Conservation (phyloP, 2,888 invertebrate species). For the Nomada lathburiana region DNA sequence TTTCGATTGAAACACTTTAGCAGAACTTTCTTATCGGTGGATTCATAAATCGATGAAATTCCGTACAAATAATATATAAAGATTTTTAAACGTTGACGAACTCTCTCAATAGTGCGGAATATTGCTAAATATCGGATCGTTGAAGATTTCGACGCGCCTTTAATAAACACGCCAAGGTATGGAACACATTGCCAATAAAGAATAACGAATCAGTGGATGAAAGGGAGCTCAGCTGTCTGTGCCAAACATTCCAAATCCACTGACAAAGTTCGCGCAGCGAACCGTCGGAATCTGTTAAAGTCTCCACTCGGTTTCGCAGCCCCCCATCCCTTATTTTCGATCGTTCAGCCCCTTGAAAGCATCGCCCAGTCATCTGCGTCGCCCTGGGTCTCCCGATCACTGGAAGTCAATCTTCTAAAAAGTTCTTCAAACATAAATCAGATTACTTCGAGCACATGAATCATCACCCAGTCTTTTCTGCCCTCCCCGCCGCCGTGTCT, state of each 20-base stretch:
- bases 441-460: slow-evolving; percentile 74
- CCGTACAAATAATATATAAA: too few relatives aligned
- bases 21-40: too few relatives aligned
- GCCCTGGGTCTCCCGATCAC: slow-evolving; percentile 45
- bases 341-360: slow-evolving; percentile 58
- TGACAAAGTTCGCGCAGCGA: slow-evolving; percentile 63
- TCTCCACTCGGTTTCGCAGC: slow-evolving; percentile 56
- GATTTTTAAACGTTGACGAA: too few relatives aligned
- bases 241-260: slow-evolving; percentile 52
- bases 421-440: slow-evolving; percentile 82
- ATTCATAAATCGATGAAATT: too few relatives aligned
- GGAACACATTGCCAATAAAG: slow-evolving; percentile 11
- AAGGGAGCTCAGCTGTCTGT: slow-evolving; percentile 25
- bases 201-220: slow-evolving; percentile 4
- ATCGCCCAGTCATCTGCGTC: slow-evolving; percentile 13
- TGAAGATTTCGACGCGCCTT: not conserved
- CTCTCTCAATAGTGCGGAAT: not conserved
- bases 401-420: slow-evolving; percentile 81
- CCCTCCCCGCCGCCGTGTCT: not conserved
- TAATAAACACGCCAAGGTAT: slow-evolving; percentile 15
- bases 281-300: slow-evolving; percentile 78
- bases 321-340: slow-evolving; percentile 72
- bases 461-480: not conserved
- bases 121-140: not conserved
- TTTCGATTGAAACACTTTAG: too few relatives aligned